These are phyloP conservation scores for Rhynchotus rufescens DNA, from an alignment of 2,797 vertebrate species.

Conservation along the genomic window DNA sequence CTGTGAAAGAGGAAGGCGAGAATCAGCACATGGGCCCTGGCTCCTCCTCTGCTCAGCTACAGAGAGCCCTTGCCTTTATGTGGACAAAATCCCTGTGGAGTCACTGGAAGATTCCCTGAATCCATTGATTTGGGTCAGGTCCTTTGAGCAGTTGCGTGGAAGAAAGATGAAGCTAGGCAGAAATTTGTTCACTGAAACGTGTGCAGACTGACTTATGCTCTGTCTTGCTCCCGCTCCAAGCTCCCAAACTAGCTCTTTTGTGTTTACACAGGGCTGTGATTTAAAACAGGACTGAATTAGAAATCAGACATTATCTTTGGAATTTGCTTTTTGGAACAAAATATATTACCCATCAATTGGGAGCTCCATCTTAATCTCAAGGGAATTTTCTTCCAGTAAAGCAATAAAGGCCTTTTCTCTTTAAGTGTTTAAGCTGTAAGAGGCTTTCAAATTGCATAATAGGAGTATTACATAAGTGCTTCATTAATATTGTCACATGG, in stretches of 20 bases:
- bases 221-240: background rate
- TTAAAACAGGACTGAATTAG: constrained; percentile 11
- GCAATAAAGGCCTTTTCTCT: constrained; percentile 29
- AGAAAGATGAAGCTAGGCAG: background rate
- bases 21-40: background rate
- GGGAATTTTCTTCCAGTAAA: background rate
- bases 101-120: background rate
- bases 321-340: constrained; percentile 31
- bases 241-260: background rate
- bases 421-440: constrained; percentile 27
- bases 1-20: background rate
- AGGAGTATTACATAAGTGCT: constrained; percentile 24
- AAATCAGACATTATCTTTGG: background rate
- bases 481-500: background rate
- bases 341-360: background rate
- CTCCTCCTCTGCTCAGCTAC: background rate
- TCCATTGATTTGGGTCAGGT: background rate
- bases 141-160: background rate
- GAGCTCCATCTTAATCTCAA: constrained; percentile 40
- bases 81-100: background rate
- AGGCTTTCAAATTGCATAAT: constrained; percentile 41
- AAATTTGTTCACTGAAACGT: background rate
- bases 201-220: background rate
- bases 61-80: background rate
- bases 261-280: background rate